These are phyloP conservation scores for Pandemis corylana DNA, from an alignment of 2,888 invertebrate species.

Conservation along the genomic window DNA sequence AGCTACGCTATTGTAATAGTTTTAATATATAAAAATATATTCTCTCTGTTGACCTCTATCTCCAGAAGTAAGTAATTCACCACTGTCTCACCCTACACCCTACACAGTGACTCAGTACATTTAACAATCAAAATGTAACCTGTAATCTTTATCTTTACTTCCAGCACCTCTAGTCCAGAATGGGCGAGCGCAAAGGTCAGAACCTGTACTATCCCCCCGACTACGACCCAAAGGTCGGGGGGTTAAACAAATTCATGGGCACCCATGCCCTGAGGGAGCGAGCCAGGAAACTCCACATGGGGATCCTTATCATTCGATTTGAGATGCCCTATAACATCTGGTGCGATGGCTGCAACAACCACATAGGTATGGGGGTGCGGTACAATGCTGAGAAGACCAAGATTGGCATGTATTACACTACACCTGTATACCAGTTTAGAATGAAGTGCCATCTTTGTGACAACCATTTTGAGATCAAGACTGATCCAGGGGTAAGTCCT, in stretches of 20 bases:
- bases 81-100: neutral
- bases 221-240: slow-evolving; percentile 97
- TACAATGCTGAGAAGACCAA: slow-evolving; percentile 98
- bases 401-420: slow-evolving; percentile 98
- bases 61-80: neutral
- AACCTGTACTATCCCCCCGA: slow-evolving; percentile 99
- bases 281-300: slow-evolving; percentile 97
- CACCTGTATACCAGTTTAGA: slow-evolving; percentile 98
- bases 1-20: no score
- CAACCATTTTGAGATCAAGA: slow-evolving; percentile 98
- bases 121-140: slow-evolving; percentile 15
- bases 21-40: no score
- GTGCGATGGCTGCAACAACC: slow-evolving; percentile 99
- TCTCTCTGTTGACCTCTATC: neutral
- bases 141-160: slow-evolving; percentile 2
- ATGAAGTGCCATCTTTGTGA: slow-evolving; percentile 99
- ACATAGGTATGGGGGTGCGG: slow-evolving; percentile 99
- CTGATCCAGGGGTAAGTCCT: slow-evolving; percentile 95
- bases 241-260: slow-evolving; percentile 96
- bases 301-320: slow-evolving; percentile 98
- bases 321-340: slow-evolving; percentile 99
- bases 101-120: neutral
- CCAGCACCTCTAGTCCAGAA: slow-evolving; percentile 68
- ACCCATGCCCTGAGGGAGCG: slow-evolving; percentile 98
- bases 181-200: slow-evolving; percentile 99